Conservation (phyloP, 2,888 invertebrate genomes). For the Seira ritae region DNA sequence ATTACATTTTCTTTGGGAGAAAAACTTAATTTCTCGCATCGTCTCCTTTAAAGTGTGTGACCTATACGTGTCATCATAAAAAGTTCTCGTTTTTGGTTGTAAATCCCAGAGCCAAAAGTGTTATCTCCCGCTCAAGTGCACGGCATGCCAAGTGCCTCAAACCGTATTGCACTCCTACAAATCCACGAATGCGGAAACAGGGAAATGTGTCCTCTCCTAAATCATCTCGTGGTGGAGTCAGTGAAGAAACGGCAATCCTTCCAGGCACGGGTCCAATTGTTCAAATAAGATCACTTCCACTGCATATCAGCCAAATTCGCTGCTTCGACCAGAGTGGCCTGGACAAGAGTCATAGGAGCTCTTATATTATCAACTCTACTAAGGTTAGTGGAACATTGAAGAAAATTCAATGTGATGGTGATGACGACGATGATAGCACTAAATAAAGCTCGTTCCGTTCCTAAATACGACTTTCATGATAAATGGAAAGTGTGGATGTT, state of each 20-base stretch:
- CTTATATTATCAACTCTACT: constrained; percentile 68
- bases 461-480: no score
- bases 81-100: background rate
- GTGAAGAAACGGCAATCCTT: constrained; percentile 12
- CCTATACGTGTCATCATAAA: background rate
- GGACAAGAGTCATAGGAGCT: constrained; percentile 40
- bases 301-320: constrained; percentile 66
- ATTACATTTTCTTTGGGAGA: background rate
- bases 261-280: constrained; percentile 63
- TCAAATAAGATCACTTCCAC: constrained; percentile 69
- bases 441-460: no score
- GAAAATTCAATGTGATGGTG: no score
- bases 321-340: constrained; percentile 21
- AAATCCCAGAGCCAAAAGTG: constrained; percentile 31
- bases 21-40: constrained; percentile 56
- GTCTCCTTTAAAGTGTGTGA: constrained; percentile 12
- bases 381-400: constrained; percentile 63
- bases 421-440: no score
- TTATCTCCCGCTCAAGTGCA: constrained; percentile 48
- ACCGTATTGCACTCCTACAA: constrained; percentile 40
- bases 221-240: constrained; percentile 1
- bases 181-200: constrained; percentile 52
- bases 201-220: constrained; percentile 25
- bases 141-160: constrained; percentile 69
- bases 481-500: no score